These are phyloP conservation scores for Emydoidea blandingii DNA, from an alignment of 2,797 vertebrate genomes.

Conservation along the genomic window DNA sequence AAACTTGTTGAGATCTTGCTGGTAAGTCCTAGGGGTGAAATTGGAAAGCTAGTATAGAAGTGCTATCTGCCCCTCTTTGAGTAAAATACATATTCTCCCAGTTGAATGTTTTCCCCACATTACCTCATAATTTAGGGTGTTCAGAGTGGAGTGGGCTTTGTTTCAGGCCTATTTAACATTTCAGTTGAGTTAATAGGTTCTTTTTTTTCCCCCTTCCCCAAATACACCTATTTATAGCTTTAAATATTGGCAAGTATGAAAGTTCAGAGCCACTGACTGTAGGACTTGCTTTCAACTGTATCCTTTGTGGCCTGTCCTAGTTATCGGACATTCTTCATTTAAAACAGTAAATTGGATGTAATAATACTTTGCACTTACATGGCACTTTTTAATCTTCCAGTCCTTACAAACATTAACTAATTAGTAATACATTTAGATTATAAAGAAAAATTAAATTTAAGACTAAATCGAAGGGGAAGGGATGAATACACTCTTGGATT, in stretches of 20 bases:
- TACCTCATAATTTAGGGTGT: too few species aligned
- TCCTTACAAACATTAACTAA: not conserved
- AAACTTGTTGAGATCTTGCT: too few species aligned
- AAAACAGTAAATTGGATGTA: not conserved
- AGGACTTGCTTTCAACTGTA: not conserved
- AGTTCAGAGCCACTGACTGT: fast-evolving
- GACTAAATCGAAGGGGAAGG: not conserved
- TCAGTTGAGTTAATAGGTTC: not conserved
- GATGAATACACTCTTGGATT: constrained; percentile 17
- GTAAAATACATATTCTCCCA: too few species aligned
- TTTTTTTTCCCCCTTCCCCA: not conserved
- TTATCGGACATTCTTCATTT: constrained; percentile 29
- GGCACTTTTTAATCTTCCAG: not conserved
- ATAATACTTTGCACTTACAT: constrained; percentile 2
- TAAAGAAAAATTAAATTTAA: not conserved
- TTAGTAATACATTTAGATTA: not conserved
- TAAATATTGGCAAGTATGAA: not conserved
- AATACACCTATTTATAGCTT: too few species aligned
- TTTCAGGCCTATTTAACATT: not conserved
- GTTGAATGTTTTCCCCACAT: too few species aligned
- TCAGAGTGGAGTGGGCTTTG: too few species aligned
- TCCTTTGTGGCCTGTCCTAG: constrained; percentile 43
- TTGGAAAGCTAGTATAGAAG: too few species aligned
- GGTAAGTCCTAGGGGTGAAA: too few species aligned
- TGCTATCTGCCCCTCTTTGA: too few species aligned